Evolutionary conservation across 2,797 vertebrate species (phyloP).

Genomic region (Prunella strophiata): DNA sequence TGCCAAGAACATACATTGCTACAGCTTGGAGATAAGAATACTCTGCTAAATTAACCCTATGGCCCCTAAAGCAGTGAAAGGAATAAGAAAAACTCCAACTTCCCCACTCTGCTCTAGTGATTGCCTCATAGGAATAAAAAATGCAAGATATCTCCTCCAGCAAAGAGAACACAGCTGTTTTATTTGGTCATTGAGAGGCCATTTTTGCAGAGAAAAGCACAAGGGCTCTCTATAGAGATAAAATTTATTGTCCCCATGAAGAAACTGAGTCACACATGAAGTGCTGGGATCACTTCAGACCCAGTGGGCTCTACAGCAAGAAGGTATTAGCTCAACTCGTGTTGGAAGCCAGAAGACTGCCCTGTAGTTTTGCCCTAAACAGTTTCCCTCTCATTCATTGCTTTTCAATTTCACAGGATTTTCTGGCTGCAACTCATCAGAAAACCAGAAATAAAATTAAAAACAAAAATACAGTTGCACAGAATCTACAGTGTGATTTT

Average conservation of each 20-base stretch:
- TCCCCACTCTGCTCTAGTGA: background rate
- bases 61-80: background rate
- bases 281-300: background rate
- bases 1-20: slow-evolving; percentile 23
- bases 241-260: background rate
- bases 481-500: background rate
- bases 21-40: slow-evolving; percentile 12
- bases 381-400: background rate
- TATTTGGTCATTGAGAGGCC: background rate
- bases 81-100: background rate
- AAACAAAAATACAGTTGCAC: background rate
- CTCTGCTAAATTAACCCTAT: slow-evolving; percentile 33
- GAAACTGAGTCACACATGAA: background rate
- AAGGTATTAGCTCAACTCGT: background rate
- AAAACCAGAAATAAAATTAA: background rate
- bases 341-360: background rate
- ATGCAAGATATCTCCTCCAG: background rate
- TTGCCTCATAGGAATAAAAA: background rate
- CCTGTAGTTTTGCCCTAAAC: background rate
- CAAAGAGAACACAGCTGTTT: background rate
- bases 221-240: background rate
- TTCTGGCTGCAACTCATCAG: background rate
- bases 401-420: background rate
- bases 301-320: background rate
- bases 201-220: background rate